A percentile compares a stretch with the other conserved stretches of the same genome.
phyloP scores from a whole-genome alignment of 2,797 vertebrate species.

The Morus bassanus region DNA sequence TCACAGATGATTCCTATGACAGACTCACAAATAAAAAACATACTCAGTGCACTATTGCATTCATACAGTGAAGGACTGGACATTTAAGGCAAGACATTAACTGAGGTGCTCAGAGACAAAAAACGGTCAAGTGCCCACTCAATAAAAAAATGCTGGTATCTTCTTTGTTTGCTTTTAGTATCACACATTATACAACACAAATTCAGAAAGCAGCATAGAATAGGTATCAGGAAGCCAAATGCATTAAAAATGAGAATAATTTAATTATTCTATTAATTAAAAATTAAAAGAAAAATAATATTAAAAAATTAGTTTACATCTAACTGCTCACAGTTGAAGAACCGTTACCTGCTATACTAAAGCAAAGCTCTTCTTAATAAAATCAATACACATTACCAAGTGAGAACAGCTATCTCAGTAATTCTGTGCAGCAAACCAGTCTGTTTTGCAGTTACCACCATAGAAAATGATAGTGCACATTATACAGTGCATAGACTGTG shows the following conservation, averaged over 20 bases:
- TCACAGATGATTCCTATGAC: background rate
- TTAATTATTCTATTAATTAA: background rate
- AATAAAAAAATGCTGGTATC: background rate
- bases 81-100: background rate
- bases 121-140: background rate
- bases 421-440: background rate
- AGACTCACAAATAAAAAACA: background rate
- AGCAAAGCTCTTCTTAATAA: background rate
- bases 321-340: background rate
- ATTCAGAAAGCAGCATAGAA: background rate
- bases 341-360: background rate
- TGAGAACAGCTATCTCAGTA: background rate
- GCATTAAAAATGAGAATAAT: no score
- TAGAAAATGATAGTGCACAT: fast-evolving
- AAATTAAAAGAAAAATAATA: background rate
- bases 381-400: background rate
- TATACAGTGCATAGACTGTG: background rate
- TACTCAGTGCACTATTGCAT: background rate
- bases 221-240: background rate
- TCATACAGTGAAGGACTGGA: background rate
- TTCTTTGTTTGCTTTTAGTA: background rate
- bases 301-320: background rate
- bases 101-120: background rate
- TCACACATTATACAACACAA: background rate
- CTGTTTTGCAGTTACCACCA: background rate